Evolutionary conservation across 2,888 invertebrate species (phyloP).

Genomic region (Notocelia uddmanniana): DNA sequence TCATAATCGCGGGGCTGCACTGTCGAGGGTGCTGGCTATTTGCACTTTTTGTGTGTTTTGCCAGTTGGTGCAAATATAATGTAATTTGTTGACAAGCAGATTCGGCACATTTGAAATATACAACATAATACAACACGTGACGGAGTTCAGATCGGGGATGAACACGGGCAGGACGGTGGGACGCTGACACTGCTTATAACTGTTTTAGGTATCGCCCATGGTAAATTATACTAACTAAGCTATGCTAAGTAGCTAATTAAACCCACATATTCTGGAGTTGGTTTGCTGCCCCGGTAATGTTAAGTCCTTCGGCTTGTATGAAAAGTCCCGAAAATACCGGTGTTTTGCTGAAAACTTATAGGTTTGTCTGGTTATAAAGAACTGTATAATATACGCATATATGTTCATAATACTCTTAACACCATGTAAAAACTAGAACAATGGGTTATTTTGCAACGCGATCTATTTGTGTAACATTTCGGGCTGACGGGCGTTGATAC

Average conservation of each 20-base stretch:
- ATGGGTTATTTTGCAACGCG: neutral
- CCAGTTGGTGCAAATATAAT: constrained; percentile 67
- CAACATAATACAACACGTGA: constrained; percentile 36
- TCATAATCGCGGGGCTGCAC: constrained; percentile 66
- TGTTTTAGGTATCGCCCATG: too few species aligned
- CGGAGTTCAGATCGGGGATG: neutral
- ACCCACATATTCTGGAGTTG: too few species aligned
- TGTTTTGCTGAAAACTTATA: too few species aligned
- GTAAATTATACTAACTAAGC: too few species aligned
- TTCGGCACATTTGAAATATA: constrained; percentile 52
- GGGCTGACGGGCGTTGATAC: too few species aligned
- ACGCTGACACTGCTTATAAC: neutral
- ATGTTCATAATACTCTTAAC: too few species aligned
- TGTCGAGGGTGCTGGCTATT: constrained; percentile 67
- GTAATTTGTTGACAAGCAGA: constrained; percentile 62
- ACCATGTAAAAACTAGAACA: neutral
- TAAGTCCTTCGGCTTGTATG: too few species aligned
- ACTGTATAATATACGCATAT: too few species aligned
- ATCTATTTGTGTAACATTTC: neutral
- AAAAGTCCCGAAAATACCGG: too few species aligned
- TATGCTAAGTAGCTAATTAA: too few species aligned
- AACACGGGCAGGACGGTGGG: neutral
- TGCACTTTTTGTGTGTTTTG: constrained; percentile 71
- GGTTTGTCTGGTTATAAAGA: constrained; percentile 4
- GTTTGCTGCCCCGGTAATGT: too few species aligned